These are phyloP conservation scores for Dynastes tityus DNA, from an alignment of 2,888 invertebrate species.

Conservation along the genomic window DNA sequence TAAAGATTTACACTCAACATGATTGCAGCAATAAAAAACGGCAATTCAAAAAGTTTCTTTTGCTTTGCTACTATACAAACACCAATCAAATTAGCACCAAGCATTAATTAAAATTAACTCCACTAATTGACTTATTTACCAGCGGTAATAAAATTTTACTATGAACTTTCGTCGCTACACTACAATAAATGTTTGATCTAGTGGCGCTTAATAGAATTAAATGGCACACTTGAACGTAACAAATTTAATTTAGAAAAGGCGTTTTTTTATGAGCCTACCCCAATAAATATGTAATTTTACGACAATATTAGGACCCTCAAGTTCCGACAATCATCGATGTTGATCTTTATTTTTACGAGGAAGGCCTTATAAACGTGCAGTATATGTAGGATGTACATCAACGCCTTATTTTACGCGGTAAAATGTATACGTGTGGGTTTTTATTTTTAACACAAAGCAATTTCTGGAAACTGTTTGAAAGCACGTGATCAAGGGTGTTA, in stretches of 20 bases:
- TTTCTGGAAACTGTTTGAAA: too few species aligned
- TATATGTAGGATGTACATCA: too few species aligned
- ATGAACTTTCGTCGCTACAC: conserved; percentile 1
- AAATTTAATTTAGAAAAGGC: conserved; percentile 32
- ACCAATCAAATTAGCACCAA: not conserved
- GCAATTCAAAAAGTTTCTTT: not conserved
- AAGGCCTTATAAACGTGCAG: not conserved
- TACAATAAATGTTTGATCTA: conserved; percentile 2
- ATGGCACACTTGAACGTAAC: conserved; percentile 10
- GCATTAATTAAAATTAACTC: conserved; percentile 28
- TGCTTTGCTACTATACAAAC: not conserved
- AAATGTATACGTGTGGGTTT: not conserved
- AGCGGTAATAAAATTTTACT: conserved; percentile 27
- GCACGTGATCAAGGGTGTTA: too few species aligned
- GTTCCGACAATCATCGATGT: conserved; percentile 30
- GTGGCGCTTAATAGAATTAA: conserved; percentile 25
- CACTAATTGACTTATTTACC: conserved; percentile 29
- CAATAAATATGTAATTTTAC: conserved; percentile 45
- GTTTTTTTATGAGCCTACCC: conserved; percentile 30
- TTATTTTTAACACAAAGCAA: too few species aligned
- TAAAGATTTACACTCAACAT: too few species aligned
- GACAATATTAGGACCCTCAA: conserved; percentile 24
- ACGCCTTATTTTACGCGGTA: too few species aligned
- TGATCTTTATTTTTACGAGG: conserved; percentile 32
- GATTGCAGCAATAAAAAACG: not conserved